Conservation (phyloP, 1,140 invertebrate genomes). For the Zaprionus nigranus region DNA sequence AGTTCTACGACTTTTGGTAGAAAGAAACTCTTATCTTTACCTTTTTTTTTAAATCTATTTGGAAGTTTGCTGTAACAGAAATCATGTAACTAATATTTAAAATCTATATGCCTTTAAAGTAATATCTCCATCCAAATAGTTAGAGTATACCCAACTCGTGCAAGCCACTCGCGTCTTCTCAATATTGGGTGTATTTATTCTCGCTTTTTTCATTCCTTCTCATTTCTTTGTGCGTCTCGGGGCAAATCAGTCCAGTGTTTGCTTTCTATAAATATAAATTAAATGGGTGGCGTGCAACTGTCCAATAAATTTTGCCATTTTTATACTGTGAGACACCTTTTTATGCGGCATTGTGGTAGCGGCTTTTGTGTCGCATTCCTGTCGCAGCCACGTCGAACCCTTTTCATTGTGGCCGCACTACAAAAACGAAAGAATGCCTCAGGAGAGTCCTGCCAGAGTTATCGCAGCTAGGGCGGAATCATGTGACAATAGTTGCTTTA, state of each 20-base stretch:
- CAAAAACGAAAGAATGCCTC: conserved; percentile 8
- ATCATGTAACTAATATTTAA: no score
- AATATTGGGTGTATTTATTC: conserved; percentile 17
- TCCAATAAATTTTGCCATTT: conserved; percentile 83
- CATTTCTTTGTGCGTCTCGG: conserved; percentile 10
- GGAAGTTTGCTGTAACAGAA: no score
- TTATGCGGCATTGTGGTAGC: conserved; percentile 57
- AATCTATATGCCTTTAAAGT: no score
- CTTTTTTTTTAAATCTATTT: no score
- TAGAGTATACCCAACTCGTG: neutral
- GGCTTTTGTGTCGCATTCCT: conserved; percentile 64
- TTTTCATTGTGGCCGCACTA: conserved; percentile 62
- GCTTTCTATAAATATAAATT: conserved; percentile 82
- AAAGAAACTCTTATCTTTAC: no score
- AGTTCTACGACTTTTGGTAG: no score
- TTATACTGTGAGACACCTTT: conserved; percentile 72
- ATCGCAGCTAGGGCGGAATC: conserved; percentile 44
- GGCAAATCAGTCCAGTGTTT: conserved; percentile 65
- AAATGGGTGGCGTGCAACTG: conserved; percentile 81
- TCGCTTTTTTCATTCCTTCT: conserved; percentile 16
- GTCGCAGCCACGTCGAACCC: conserved; percentile 66
- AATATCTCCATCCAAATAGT: neutral
- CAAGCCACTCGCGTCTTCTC: neutral
- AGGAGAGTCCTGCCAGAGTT: conserved; percentile 16
- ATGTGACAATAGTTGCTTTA: conserved; percentile 77